Percentiles rank a stretch among this genome's conserved stretches.
Evolutionary conservation across 2,113 vertebrate species (phyloP).

Genomic region (Candoia aspera): DNA sequence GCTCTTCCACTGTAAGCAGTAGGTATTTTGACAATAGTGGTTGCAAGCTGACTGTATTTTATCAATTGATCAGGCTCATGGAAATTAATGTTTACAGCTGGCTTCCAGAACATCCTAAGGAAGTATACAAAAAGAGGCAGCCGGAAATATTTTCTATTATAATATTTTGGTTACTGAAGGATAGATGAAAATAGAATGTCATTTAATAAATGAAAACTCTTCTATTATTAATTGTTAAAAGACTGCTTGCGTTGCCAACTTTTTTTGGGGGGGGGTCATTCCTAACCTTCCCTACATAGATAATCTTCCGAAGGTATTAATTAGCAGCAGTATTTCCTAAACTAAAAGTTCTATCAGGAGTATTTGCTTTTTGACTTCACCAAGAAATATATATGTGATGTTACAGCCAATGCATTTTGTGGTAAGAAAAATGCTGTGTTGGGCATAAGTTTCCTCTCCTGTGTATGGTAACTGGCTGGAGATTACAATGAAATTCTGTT

Average conservation of each 20-base stretch:
- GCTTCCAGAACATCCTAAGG: constrained; percentile 9
- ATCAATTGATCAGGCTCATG: neutral
- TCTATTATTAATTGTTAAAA: neutral
- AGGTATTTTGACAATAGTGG: neutral
- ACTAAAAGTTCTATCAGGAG: neutral
- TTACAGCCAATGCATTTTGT: neutral
- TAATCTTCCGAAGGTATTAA: neutral
- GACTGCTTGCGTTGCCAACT: constrained; percentile 2
- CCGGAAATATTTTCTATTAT: neutral
- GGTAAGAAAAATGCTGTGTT: neutral
- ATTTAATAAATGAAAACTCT: neutral
- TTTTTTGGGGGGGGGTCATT: neutral
- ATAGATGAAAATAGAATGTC: neutral
- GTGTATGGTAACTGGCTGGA: neutral
- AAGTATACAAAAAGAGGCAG: neutral
- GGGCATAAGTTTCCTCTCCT: neutral
- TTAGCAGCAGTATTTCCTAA: neutral
- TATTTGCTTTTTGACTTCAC: neutral
- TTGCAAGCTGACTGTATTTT: neutral
- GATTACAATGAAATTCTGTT: too few relatives aligned
- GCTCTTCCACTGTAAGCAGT: neutral
- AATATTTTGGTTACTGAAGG: neutral
- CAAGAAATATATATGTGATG: neutral
- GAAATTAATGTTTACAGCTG: neutral
- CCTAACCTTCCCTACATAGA: neutral